Base-by-base conservation (phyloP, 2,888 invertebrate genomes). In the Nomada hirtipes region DNA sequence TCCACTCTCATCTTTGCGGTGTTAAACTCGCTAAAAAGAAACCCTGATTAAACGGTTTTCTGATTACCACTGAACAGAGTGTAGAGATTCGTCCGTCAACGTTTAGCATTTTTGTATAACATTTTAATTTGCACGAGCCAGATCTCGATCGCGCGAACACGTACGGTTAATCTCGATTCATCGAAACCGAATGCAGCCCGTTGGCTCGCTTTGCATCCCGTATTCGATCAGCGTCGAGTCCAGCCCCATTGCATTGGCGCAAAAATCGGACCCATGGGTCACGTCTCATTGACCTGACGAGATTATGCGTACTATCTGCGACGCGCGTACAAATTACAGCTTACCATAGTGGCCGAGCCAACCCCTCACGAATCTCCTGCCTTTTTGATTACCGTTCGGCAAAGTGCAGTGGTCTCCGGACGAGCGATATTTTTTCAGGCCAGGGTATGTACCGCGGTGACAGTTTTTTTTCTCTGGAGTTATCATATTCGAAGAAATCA, bases 301-400 rank as follows among this genome's bases (percentile, higher is more conserved):
- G 72, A 84, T 84, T 78, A 78, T 65, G 68, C 53, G 59, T 64
- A 29, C 52, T 29, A 53, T 29, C 36, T 29, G 29, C 73, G 75
- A 81, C 71, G 67, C 71, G 65, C 60, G 84, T 75, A 78, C 80
- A 78, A 84, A 84, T 84, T 80, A 75, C 79, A 61, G 20, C 60
- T 36, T n/a, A 42, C 63, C 44, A 20, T 13, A 47, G 11, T 47
- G 15, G 2, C 26, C 23, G 15, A 11, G 60, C 29, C 44, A 26
- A 15, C 15, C 47, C 47, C 13, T 47, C 47, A 47, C 13, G 53
- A 65, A 76, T 72, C 60, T 52, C 61, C 69, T 57, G 44, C 36
- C 73, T 61, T 63, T 53, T 26, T 67, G n/a, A 4, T 2, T 55
- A n/a, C 65, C 60, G 84, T 75, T 60, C 26, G 11, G 1, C 10